Percentiles rank a stretch among this genome's conserved stretches.
These are phyloP conservation scores for Fregata magnificens DNA, from an alignment of 2,113 vertebrate species.

Conservation along the genomic window DNA sequence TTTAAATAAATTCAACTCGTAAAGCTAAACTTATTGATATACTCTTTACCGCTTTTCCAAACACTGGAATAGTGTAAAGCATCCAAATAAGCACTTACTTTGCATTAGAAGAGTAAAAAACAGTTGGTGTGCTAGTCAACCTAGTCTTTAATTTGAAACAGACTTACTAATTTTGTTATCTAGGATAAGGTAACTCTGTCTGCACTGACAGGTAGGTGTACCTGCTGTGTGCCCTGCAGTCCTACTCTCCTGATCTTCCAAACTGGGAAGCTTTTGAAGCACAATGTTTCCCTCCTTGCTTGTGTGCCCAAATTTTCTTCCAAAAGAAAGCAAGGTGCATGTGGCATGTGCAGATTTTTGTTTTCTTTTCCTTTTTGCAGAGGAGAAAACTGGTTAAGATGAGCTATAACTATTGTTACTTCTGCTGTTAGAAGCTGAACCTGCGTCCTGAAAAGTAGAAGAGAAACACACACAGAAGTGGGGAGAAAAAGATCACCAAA, in stretches of 20 bases:
- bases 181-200: background rate
- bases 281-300: background rate
- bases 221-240: background rate
- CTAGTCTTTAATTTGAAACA: background rate
- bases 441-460: background rate
- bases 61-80: background rate
- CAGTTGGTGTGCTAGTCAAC: background rate
- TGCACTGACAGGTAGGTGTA: background rate
- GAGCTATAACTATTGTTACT: background rate
- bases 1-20: background rate
- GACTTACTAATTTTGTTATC: background rate
- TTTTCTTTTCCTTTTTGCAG: background rate
- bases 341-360: background rate
- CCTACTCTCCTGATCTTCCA: background rate
- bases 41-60: background rate
- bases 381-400: background rate
- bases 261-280: background rate
- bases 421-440: background rate
- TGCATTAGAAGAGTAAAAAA: background rate
- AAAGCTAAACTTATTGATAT: background rate
- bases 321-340: background rate
- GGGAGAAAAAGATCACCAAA: background rate
- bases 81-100: background rate
- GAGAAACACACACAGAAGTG: background rate
- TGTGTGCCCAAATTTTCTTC: background rate